Evolutionary conservation across 2,113 vertebrate genomes (phyloP).

Genomic region (Sinosuthora webbiana): DNA sequence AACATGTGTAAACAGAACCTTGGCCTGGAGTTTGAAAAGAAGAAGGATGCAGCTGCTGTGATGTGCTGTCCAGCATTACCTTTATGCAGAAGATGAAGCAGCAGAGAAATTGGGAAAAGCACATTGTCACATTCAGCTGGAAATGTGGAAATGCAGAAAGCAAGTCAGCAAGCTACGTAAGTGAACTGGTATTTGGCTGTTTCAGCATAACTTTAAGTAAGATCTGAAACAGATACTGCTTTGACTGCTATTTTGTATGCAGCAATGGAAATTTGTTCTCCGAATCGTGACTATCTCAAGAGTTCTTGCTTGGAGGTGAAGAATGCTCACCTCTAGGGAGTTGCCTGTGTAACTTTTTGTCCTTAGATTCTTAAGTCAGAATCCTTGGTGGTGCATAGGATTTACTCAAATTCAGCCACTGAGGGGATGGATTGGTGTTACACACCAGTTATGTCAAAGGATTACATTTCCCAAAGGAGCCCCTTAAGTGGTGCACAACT

Average conservation of each 20-base stretch:
- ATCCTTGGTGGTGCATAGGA: background rate
- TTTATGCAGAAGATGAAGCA: background rate
- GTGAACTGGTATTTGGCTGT: background rate
- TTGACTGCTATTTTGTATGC: background rate
- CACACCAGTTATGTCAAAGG: background rate
- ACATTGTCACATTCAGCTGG: background rate
- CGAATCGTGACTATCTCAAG: background rate
- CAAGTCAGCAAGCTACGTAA: background rate
- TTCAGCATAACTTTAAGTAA: background rate
- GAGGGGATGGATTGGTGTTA: background rate
- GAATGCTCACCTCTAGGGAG: background rate
- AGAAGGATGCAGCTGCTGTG: background rate
- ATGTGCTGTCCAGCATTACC: background rate
- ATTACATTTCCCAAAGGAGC: background rate
- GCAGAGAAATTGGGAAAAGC: background rate
- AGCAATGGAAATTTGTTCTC: background rate
- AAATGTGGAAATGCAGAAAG: slow-evolving; percentile 1
- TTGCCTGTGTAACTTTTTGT: background rate
- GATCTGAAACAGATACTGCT: background rate
- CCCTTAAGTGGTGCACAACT: background rate
- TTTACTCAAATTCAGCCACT: background rate
- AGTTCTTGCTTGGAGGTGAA: background rate
- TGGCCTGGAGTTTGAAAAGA: background rate
- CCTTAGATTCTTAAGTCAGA: background rate
- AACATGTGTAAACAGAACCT: background rate